A percentile compares a stretch with the other conserved stretches of the same genome.
Evolutionary conservation across 2,113 vertebrate genomes (phyloP).

Genomic region (Burhinus bistriatus): DNA sequence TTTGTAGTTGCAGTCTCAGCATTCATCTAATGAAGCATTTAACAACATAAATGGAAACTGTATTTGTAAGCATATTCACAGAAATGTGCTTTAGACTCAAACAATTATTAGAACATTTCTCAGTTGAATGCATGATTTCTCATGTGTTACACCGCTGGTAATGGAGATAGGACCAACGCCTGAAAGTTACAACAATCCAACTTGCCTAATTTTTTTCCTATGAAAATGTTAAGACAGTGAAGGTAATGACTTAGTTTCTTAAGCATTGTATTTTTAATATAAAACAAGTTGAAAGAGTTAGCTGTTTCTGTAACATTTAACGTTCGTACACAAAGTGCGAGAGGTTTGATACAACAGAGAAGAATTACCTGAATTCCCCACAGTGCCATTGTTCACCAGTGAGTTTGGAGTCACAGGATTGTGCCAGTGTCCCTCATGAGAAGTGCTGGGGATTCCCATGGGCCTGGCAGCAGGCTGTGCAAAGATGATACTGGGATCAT

Average conservation of each 20-base stretch:
- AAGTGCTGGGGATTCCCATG: constrained; percentile 79
- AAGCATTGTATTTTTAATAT: background rate
- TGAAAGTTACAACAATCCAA: background rate
- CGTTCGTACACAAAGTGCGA: constrained; percentile 14
- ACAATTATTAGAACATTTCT: background rate
- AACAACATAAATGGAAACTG: background rate
- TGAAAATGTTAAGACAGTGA: background rate
- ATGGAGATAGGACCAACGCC: background rate
- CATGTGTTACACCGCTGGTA: background rate
- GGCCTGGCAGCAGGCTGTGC: constrained; percentile 92
- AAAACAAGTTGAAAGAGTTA: background rate
- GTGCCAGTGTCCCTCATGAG: constrained; percentile 92
- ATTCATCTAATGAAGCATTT: background rate
- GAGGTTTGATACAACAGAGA: constrained; percentile 59
- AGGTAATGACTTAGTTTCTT: background rate
- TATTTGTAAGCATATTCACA: background rate
- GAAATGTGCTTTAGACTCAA: background rate
- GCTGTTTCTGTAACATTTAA: constrained; percentile 54
- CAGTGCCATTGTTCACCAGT: constrained; percentile 91
- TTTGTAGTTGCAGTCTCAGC: background rate
- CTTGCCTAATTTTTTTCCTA: background rate
- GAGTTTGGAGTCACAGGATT: constrained; percentile 87
- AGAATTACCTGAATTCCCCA: constrained; percentile 90
- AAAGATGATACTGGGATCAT: constrained; percentile 99
- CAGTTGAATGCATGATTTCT: constrained; percentile 65